A percentile compares a stretch with the other conserved stretches of the same genome.
Evolutionary conservation across 1,140 invertebrate species (phyloP).

Genomic region (Lethrus apterus): DNA sequence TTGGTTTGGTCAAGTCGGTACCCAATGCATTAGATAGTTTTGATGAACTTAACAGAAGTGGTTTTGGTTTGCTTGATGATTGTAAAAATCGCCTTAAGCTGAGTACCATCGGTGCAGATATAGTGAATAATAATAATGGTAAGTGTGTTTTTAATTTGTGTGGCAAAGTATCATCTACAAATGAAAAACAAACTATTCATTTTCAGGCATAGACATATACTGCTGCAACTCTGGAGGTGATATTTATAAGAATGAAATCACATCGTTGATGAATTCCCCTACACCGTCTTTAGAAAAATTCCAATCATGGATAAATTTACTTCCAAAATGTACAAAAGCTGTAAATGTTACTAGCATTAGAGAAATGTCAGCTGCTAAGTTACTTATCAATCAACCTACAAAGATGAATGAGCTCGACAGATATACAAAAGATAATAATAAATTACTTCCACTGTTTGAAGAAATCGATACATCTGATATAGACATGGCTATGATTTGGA

Average conservation of each 20-base stretch:
- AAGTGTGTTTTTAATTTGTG: background rate
- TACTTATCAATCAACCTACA: background rate
- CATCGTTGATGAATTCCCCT: background rate
- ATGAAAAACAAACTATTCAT: constrained; percentile 1
- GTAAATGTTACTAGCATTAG: background rate
- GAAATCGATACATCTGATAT: background rate
- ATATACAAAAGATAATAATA: constrained; percentile 5
- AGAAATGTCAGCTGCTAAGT: background rate
- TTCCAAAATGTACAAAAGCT: background rate
- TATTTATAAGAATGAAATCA: constrained; percentile 4
- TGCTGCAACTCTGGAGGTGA: constrained; percentile 6
- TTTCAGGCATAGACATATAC: background rate
- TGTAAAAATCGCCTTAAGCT: background rate
- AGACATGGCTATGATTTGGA: constrained; percentile 5
- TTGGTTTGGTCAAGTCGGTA: constrained; percentile 2
- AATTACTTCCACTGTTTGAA: background rate
- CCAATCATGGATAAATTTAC: background rate
- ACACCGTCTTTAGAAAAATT: background rate
- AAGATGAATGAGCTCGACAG: background rate
- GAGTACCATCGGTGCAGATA: constrained; percentile 2
- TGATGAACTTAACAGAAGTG: constrained; percentile 1
- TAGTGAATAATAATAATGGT: constrained; percentile 1
- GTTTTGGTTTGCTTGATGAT: background rate
- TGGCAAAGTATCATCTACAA: background rate
- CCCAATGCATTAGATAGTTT: constrained; percentile 2